Base-by-base conservation (phyloP, 2,888 invertebrate species). In the Calliscelio sp. region DNA sequence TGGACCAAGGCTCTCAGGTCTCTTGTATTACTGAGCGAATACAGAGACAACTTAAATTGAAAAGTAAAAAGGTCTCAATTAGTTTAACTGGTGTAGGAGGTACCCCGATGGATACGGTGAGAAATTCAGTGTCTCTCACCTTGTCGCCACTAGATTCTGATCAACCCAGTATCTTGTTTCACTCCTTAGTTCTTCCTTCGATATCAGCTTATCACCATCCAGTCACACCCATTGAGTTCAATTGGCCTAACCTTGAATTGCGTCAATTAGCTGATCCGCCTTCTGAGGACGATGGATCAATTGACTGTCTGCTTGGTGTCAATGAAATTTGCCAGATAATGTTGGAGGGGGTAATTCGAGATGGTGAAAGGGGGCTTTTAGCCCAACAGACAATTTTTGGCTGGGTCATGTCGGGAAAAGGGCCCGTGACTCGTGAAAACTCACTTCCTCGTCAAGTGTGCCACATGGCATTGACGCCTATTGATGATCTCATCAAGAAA, bases 1-100 rank as follows among this genome's bases (percentile, higher is more conserved):
- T 70, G 22, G 70, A 70, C 41, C 57, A 70, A 11, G 70, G 70
- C 6, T 70, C 70, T 2, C 70, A 70, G 20, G 70, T 70, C 0
- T 18, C 70, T 2, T 57, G 70, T 20, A 16, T 70, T 10, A 24
- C 51, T 4, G 53, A 61, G n/a, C 38, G 61, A 16, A 25, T 53
- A 5, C 0, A 16, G 1, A 20, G 38, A 49, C 10, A 38, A 8
- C 18, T 68, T 2, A 20, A 49, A 5, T 51, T 55, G 25, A 41
- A 41, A 4, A 41, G 8, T 2, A 53, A 55, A n/a, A 53, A 25
- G 8, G 41, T 55, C 38, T 35, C 66, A 1, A n/a, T 68, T 24
- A 53, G 24, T 16, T 7, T 68, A 10, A 11, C 51, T 1, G 66
- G 66, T 8, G 24, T 68, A 1, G 66, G 66, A 16, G 25, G 24